Percentiles rank a stretch among this genome's conserved stretches.
These are phyloP conservation scores for Trichogramma dendrolimi DNA, from an alignment of 2,888 invertebrate genomes.

Conservation along the genomic window DNA sequence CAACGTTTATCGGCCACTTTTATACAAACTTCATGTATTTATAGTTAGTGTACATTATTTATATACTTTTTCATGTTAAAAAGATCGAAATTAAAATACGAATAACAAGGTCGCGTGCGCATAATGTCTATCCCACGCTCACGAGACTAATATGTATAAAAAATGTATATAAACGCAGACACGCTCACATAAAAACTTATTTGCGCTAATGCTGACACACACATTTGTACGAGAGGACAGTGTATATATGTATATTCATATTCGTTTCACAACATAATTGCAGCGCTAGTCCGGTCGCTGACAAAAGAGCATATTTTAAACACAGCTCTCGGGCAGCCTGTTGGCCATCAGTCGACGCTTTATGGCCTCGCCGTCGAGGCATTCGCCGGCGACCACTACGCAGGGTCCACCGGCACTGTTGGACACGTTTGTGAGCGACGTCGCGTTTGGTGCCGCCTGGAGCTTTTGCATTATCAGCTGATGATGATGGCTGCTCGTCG, in stretches of 20 bases:
- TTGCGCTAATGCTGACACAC: neutral
- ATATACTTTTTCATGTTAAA: too few species aligned
- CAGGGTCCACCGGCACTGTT: conserved; percentile 40
- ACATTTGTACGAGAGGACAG: too few species aligned
- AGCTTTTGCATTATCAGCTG: too few species aligned
- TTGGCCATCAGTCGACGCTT: conserved; percentile 83
- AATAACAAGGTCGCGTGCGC: too few species aligned
- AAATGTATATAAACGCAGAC: neutral
- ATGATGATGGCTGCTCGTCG: conserved; percentile 39
- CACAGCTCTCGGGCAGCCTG: conserved; percentile 83
- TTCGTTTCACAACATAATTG: neutral
- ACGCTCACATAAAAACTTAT: neutral
- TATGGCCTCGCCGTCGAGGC: conserved; percentile 78
- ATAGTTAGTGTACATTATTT: too few species aligned
- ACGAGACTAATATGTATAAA: too few species aligned
- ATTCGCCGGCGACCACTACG: conserved; percentile 52
- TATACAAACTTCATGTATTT: too few species aligned
- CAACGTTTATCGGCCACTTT: too few species aligned
- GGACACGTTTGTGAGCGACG: conserved; percentile 18
- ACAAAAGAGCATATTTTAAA: conserved; percentile 56
- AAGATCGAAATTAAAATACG: too few species aligned
- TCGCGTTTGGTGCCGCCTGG: conserved; percentile 23
- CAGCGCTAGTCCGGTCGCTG: neutral
- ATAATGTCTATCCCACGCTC: too few species aligned
- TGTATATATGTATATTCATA: too few species aligned